These are phyloP conservation scores for Atrichornis clamosus DNA, from an alignment of 2,113 vertebrate species.

Conservation along the genomic window DNA sequence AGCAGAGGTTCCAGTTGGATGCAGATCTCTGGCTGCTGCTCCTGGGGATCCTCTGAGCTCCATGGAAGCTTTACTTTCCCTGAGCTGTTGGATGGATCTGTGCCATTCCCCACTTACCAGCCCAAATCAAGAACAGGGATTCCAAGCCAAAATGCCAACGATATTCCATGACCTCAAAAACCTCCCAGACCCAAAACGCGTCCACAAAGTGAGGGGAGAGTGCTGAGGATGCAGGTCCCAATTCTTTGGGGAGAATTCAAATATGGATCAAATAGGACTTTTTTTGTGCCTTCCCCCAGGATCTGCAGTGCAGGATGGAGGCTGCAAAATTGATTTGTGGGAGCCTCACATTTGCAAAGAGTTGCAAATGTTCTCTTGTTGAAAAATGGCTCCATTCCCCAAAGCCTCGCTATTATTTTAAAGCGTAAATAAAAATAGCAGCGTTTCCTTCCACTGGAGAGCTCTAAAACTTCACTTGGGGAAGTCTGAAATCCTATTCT, in stretches of 20 bases:
- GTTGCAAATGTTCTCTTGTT: not conserved
- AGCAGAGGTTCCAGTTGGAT: not conserved
- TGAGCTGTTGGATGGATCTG: not conserved
- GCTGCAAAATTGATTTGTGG: not conserved
- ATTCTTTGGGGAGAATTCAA: not conserved
- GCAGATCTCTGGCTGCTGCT: rapidly evolving
- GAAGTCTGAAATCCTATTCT: not conserved
- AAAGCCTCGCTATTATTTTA: not conserved
- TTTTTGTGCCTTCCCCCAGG: not conserved
- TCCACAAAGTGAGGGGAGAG: not conserved
- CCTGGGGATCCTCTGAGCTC: not conserved
- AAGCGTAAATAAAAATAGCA: constrained; percentile 22
- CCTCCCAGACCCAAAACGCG: not conserved
- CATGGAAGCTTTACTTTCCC: not conserved
- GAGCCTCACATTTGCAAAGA: not conserved
- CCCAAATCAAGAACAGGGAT: not conserved
- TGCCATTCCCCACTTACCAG: not conserved
- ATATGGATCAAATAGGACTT: not conserved
- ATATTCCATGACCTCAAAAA: not conserved
- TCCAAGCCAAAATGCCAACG: not conserved
- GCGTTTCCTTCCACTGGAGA: not conserved
- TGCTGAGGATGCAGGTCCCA: rapidly evolving
- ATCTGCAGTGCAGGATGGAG: not conserved
- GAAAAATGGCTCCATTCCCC: not conserved
- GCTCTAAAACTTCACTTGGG: not conserved